Evolutionary conservation across 1,140 invertebrate species (phyloP).

Genomic region (Formica exsecta): DNA sequence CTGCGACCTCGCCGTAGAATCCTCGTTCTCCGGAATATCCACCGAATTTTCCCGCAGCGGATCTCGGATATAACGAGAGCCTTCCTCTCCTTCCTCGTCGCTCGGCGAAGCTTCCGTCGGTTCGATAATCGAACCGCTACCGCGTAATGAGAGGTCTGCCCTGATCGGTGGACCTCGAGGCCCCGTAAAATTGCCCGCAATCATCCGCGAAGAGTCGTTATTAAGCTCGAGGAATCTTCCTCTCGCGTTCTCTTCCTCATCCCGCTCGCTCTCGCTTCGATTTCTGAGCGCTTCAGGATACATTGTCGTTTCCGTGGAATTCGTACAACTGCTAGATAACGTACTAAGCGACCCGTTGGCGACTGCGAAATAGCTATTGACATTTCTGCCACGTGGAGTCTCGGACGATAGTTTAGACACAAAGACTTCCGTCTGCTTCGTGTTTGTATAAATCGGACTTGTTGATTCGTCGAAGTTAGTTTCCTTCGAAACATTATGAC

Average conservation of each 20-base stretch:
- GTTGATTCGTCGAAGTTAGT: not conserved
- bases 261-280: not conserved
- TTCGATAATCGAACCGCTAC: not conserved
- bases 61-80: not conserved
- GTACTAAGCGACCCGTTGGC: not conserved
- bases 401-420: not conserved
- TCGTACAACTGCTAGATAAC: not conserved
- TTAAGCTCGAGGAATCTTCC: conserved; percentile 17
- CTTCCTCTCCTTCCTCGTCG: too few species aligned
- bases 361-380: conserved; percentile 40
- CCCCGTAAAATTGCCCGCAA: conserved; percentile 5
- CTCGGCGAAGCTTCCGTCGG: not conserved
- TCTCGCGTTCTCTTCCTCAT: not conserved
- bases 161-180: not conserved
- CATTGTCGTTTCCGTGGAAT: not conserved
- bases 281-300: not conserved
- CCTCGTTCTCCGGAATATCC: not conserved
- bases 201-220: conserved; percentile 23
- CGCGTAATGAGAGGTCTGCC: not conserved
- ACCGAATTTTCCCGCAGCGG: not conserved
- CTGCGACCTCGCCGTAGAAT: not conserved
- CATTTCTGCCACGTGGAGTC: conserved; percentile 16
- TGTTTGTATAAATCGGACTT: not conserved
- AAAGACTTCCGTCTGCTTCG: not conserved
- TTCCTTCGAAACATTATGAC: not conserved